These are phyloP conservation scores for Microcebus griseorufus DNA, from an alignment of 2,113 vertebrate genomes.

Conservation along the genomic window DNA sequence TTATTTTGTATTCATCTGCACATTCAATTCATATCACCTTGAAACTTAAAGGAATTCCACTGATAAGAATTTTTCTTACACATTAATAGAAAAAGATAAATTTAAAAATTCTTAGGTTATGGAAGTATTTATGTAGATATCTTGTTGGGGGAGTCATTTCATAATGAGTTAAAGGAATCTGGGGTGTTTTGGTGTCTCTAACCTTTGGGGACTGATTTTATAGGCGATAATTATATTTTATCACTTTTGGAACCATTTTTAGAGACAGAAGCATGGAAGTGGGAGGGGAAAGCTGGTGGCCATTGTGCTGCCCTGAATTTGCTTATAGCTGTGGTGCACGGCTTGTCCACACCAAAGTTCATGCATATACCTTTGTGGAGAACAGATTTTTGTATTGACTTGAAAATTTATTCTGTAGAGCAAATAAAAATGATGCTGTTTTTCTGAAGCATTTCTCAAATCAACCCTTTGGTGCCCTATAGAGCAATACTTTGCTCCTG, in stretches of 20 bases:
- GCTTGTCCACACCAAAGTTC: background rate
- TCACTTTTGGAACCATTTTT: background rate
- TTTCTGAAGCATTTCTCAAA: slow-evolving; percentile 2
- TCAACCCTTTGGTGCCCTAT: background rate
- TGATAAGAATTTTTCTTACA: background rate
- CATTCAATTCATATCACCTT: background rate
- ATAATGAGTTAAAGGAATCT: slow-evolving; percentile 6
- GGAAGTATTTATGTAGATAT: background rate
- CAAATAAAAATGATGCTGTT: slow-evolving; percentile 19
- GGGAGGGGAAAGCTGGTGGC: background rate
- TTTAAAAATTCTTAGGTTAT: background rate
- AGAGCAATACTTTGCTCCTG: background rate
- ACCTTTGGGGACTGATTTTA: background rate
- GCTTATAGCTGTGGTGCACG: background rate
- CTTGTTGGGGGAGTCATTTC: background rate
- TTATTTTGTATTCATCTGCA: background rate
- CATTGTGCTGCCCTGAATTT: background rate
- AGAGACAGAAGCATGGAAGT: background rate
- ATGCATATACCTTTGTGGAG: background rate
- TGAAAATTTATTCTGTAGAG: background rate
- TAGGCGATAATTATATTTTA: background rate
- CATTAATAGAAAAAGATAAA: background rate
- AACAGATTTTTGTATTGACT: background rate
- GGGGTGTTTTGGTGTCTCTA: background rate
- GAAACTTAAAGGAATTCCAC: background rate